Evolutionary conservation across 2,797 vertebrate species (phyloP).

Genomic region (Typhlichthys eigenmanni): DNA sequence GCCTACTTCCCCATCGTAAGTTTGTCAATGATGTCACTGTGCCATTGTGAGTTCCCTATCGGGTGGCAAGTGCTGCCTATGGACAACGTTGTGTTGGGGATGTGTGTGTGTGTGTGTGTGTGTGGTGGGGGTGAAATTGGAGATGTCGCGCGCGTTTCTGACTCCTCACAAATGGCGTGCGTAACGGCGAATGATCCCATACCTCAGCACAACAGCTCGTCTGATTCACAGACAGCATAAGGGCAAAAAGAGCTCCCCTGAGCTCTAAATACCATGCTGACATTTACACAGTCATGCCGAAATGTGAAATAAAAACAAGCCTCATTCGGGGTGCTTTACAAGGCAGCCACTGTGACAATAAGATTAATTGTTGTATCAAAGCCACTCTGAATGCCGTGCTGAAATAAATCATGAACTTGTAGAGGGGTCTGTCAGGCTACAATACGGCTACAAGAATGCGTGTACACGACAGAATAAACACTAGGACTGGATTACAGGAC

Average conservation of each 20-base stretch:
- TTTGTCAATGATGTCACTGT: slow-evolving; percentile 46
- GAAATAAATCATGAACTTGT: slow-evolving; percentile 19
- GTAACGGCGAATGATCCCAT: slow-evolving; percentile 30
- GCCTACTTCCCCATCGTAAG: slow-evolving; percentile 22
- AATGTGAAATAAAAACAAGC: slow-evolving; percentile 49
- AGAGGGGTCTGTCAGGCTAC: slow-evolving; percentile 19
- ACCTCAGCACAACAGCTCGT: slow-evolving; percentile 38
- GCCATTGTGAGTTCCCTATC: slow-evolving; percentile 30
- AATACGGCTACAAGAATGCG: slow-evolving; percentile 9
- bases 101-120: not conserved
- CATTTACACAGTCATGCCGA: slow-evolving; percentile 66
- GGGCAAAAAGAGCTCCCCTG: slow-evolving; percentile 54
- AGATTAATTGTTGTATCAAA: slow-evolving; percentile 60
- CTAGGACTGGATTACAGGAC: slow-evolving; percentile 35
- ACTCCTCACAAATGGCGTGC: slow-evolving; percentile 31
- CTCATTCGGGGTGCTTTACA: slow-evolving; percentile 46
- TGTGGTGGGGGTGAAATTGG: slow-evolving; percentile 35
- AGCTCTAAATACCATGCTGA: slow-evolving; percentile 73
- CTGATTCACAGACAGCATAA: slow-evolving; percentile 45
- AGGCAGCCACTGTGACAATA: slow-evolving; percentile 48
- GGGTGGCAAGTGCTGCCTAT: not conserved
- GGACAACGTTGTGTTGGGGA: slow-evolving; percentile 14
- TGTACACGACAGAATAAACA: slow-evolving; percentile 24
- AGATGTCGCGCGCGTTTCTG: slow-evolving; percentile 25
- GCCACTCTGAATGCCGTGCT: slow-evolving; percentile 6